Evolutionary conservation across 2,113 vertebrate genomes (phyloP).

Genomic region (Ginglymostoma cirratum): DNA sequence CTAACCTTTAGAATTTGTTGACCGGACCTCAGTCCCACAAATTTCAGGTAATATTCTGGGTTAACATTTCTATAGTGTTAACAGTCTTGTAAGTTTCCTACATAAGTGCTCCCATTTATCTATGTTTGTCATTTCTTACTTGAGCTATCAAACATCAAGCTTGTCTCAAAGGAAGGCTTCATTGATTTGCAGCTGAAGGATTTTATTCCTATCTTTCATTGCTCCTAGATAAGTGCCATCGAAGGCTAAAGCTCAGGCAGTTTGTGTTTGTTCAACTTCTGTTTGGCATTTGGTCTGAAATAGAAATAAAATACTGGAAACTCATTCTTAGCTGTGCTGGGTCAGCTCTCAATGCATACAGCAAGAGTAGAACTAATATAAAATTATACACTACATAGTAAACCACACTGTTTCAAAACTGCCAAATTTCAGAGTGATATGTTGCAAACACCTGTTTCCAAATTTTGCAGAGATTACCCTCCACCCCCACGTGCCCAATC

Average conservation of each 20-base stretch:
- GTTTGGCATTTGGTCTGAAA: neutral
- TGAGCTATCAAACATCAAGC: neutral
- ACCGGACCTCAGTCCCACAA: neutral
- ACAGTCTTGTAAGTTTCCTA: neutral
- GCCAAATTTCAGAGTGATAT: neutral
- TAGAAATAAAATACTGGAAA: neutral
- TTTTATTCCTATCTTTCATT: neutral
- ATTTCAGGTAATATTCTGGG: neutral
- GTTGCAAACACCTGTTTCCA: neutral
- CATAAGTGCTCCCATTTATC: neutral
- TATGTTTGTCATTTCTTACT: neutral
- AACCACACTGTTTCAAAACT: neutral
- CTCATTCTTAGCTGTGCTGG: neutral
- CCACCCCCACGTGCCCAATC: neutral
- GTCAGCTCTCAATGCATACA: neutral
- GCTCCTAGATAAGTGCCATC: neutral
- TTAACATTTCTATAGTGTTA: neutral
- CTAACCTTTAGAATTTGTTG: neutral
- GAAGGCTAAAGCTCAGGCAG: neutral
- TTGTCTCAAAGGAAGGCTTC: neutral
- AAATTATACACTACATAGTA: neutral
- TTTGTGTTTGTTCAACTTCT: neutral
- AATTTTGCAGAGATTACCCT: neutral
- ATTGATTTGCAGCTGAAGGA: neutral
- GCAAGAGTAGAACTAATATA: neutral